Evolutionary conservation across 1,140 invertebrate species (phyloP), one percentile per base, ranked within the genome.

Genomic region (Grapholita molesta): DNA sequence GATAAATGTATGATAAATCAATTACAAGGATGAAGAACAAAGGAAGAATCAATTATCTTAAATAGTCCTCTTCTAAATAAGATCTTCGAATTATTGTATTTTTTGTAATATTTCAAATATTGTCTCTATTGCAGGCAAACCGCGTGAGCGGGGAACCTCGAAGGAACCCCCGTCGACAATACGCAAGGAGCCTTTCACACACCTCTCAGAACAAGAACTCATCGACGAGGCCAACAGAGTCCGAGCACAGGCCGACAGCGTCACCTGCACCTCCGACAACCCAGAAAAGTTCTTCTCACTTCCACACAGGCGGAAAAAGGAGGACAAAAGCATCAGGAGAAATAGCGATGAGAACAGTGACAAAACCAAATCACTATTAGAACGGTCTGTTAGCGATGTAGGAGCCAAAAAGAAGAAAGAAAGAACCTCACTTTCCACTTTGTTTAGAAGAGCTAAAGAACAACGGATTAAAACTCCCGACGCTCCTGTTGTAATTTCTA

Each of bases 171-270:
- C 91, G 88, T 71, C 92, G 66, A 72, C 93, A 57, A 91, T 96
- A 15, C 93, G 94, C 80, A 95, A 94, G 76, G 94, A 96, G 86
- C 94, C 94, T 64, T 93, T 95, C 72, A 92, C 93, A 67, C 91
- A 93, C 69, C 85, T 93, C 9, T 95, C 95, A 64, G 93, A 94
- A 81, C 90, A 95, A 77, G 94, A 96, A 78, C 89, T 96, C 35
- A 94, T 94, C 12, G 93, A 94, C 78, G 95, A 96, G 88, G 95
- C 95, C n/a, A 94, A 94, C 53, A 92, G 93, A 75, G 94, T 96
- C 9, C 90, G 95, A 23, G 92, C 94, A 35, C 94, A 95, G 79
- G 95, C 94, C 15, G 93, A 94, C 76, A 94, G 93, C 78, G 91
- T 95, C 65, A 93, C 93, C 28, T 95, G 95, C 75, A 93, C 92